Conservation (phyloP, 1,140 invertebrate genomes). For the Drosophila miranda region DNA sequence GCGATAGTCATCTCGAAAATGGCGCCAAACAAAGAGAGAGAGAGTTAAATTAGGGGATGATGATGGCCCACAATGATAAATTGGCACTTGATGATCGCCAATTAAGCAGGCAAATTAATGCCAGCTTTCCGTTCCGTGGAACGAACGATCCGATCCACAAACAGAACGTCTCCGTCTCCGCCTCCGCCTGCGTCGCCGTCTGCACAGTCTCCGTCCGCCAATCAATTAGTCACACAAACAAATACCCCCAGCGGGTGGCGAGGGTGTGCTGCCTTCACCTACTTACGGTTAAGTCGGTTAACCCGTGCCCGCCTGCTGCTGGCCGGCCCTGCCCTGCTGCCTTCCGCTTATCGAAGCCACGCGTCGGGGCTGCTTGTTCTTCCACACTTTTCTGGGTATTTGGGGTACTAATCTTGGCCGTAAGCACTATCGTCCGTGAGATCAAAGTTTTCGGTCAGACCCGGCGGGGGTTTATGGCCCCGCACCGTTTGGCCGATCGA, state of each 20-base stretch:
- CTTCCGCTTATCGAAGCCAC: slow-evolving; percentile 39
- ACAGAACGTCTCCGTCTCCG: too few species aligned
- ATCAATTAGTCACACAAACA: slow-evolving; percentile 58
- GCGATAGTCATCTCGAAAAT: slow-evolving; percentile 21
- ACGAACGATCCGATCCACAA: slow-evolving; percentile 1
- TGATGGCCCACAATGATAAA: slow-evolving; percentile 41
- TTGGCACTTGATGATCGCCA: slow-evolving; percentile 60
- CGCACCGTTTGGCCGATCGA: background rate
- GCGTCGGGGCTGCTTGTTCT: slow-evolving; percentile 34
- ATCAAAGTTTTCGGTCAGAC: slow-evolving; percentile 27
- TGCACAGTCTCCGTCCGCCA: slow-evolving; percentile 14
- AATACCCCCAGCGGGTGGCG: slow-evolving; percentile 20
- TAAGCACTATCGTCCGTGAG: slow-evolving; percentile 30
- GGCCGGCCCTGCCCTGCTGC: too few species aligned
- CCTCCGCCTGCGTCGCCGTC: too few species aligned
- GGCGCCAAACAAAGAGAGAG: background rate
- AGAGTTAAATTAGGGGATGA: slow-evolving; percentile 3
- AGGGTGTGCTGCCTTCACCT: slow-evolving; percentile 50
- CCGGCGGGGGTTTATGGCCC: slow-evolving; percentile 20
- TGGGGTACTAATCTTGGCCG: slow-evolving; percentile 30
- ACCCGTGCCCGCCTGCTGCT: background rate
- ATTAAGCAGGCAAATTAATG: slow-evolving; percentile 65
- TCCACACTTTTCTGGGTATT: slow-evolving; percentile 15
- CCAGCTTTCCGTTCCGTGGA: slow-evolving; percentile 7
- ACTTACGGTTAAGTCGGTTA: slow-evolving; percentile 30